These are phyloP conservation scores for Trachemys scripta DNA, from an alignment of 2,113 vertebrate species.

Conservation along the genomic window DNA sequence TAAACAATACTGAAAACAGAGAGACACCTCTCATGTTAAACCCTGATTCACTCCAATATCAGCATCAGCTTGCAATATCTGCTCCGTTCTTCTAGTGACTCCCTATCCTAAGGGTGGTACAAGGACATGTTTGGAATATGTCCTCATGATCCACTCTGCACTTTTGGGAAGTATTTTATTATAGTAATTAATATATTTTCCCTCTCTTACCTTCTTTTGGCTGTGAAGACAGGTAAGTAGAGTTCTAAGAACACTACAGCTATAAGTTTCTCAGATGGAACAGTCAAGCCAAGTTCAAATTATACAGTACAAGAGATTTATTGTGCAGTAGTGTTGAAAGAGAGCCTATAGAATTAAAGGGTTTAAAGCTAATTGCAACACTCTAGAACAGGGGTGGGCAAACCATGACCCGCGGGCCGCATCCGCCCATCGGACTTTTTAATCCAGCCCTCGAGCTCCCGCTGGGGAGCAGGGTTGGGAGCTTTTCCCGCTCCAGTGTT, in stretches of 20 bases:
- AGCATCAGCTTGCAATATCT: not conserved
- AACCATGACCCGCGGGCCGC: too few species aligned
- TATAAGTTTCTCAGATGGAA: not conserved
- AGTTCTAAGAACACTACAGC: not conserved
- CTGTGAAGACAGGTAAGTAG: not conserved
- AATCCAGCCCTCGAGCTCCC: too few species aligned
- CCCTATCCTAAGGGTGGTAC: not conserved
- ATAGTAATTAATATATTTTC: conserved; percentile 1
- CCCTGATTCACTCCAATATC: not conserved
- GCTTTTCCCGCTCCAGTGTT: too few species aligned
- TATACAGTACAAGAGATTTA: not conserved
- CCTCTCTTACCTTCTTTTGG: not conserved
- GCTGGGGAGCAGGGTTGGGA: too few species aligned
- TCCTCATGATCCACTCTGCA: not conserved
- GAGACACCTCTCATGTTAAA: not conserved
- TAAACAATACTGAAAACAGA: not conserved
- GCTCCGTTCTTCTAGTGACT: not conserved
- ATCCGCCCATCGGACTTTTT: too few species aligned
- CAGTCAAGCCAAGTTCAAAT: not conserved
- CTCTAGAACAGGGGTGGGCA: not conserved
- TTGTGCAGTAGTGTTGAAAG: not conserved
- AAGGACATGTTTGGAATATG: not conserved
- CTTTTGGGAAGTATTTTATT: not conserved
- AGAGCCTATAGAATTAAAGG: not conserved
- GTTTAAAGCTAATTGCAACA: not conserved